Evolutionary conservation across 2,797 vertebrate species (phyloP).

Genomic region (Setipinna tenuifilis): DNA sequence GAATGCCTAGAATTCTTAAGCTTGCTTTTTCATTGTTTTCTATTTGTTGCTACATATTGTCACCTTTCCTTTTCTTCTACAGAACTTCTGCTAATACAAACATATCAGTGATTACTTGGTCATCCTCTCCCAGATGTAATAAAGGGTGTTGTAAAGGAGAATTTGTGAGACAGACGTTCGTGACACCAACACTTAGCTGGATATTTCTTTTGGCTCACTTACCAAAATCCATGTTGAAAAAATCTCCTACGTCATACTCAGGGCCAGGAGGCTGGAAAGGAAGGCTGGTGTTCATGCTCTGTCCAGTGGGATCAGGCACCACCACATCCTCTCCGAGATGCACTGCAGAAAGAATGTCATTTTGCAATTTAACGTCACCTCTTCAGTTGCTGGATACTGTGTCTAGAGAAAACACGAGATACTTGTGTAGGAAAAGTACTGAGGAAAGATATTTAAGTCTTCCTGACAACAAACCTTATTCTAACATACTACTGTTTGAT

Average conservation of each 20-base stretch:
- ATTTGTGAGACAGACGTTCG: not conserved
- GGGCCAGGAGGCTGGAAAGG: conserved; percentile 50
- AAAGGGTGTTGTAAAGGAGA: not conserved
- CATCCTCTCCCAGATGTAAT: too few relatives aligned
- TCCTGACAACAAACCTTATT: too few relatives aligned
- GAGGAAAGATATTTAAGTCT: too few relatives aligned
- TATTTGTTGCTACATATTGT: too few relatives aligned
- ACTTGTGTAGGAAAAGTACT: too few relatives aligned
- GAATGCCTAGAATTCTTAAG: too few relatives aligned
- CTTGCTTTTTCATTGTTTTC: too few relatives aligned
- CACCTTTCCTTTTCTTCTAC: too few relatives aligned
- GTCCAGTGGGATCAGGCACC: conserved; percentile 43
- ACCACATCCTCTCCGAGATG: conserved; percentile 54
- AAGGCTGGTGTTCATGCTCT: conserved; percentile 37
- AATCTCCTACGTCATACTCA: conserved; percentile 57
- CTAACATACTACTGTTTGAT: too few relatives aligned
- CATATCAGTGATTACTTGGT: too few relatives aligned
- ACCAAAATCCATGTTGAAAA: conserved; percentile 77
- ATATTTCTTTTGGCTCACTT: conserved; percentile 39
- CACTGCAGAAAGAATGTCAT: conserved; percentile 26
- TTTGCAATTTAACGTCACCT: not conserved
- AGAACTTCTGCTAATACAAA: too few relatives aligned
- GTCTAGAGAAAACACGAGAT: too few relatives aligned
- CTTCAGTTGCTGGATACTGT: not conserved
- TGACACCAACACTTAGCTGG: not conserved